Conservation (phyloP, 2,888 invertebrate genomes). For the Drosophila seclusa region DNA sequence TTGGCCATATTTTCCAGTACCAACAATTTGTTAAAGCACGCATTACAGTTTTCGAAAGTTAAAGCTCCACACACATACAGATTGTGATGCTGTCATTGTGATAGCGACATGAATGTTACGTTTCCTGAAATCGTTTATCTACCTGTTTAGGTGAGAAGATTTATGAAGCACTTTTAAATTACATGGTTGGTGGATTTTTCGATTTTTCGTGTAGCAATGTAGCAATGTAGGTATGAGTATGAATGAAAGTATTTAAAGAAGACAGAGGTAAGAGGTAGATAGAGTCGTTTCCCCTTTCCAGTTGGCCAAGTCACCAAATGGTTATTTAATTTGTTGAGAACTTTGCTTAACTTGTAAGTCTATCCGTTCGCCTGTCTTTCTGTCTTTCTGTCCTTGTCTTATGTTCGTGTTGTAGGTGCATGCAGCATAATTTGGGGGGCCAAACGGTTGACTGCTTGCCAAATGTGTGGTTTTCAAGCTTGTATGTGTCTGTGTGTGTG, state of each 20-base stretch:
- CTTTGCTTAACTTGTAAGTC: slow-evolving; percentile 35
- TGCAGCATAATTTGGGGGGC: slow-evolving; percentile 43
- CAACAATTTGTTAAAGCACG: not conserved
- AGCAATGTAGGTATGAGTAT: not conserved
- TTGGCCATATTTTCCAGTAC: not conserved
- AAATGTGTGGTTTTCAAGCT: slow-evolving; percentile 43
- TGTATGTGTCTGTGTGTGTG: slow-evolving; percentile 1
- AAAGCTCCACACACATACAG: not conserved
- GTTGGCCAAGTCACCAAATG: slow-evolving; percentile 28
- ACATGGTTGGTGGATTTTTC: not conserved
- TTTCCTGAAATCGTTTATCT: not conserved
- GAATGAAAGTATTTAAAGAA: not conserved
- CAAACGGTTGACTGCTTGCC: slow-evolving; percentile 31
- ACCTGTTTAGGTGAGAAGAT: not conserved
- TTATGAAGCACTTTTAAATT: not conserved
- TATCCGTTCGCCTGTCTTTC: not conserved
- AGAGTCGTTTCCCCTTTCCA: not conserved
- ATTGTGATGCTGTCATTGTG: not conserved
- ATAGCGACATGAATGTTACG: slow-evolving; percentile 1
- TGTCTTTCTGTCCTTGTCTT: slow-evolving; percentile 3
- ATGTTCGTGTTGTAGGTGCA: slow-evolving; percentile 14
- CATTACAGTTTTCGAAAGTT: not conserved
- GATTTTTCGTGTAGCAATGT: not conserved
- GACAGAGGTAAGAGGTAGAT: not conserved
- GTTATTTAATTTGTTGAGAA: slow-evolving; percentile 50